phyloP scores from a whole-genome alignment of 2,113 vertebrate genomes.

The Sturnus vulgaris region DNA sequence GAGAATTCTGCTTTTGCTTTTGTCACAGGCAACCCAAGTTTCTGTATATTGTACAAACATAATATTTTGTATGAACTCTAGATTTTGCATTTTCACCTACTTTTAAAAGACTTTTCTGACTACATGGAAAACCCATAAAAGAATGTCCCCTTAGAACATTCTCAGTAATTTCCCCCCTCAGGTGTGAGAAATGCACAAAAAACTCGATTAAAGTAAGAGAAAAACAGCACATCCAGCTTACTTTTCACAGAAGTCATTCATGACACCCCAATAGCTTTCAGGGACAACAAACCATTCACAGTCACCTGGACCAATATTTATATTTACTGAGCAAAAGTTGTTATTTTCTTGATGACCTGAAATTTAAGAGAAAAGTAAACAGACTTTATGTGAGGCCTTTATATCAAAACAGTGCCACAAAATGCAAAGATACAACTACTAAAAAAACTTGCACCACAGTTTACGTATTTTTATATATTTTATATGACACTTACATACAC shows the following conservation, averaged over 20 bases:
- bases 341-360: constrained; percentile 99
- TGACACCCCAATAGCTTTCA: constrained; percentile 92
- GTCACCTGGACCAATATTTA: constrained; percentile 98
- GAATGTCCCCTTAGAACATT: neutral
- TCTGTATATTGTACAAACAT: neutral
- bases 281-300: constrained; percentile 99
- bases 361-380: constrained; percentile 27
- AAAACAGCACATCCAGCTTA: constrained; percentile 52
- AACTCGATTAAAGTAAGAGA: neutral
- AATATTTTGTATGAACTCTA: neutral
- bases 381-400: neutral
- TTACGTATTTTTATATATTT: neutral
- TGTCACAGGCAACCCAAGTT: neutral
- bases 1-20: neutral
- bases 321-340: constrained; percentile 98
- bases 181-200: neutral
- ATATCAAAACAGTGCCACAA: neutral
- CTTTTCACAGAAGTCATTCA: constrained; percentile 99
- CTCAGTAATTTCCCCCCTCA: neutral
- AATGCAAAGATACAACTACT: neutral
- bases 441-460: neutral
- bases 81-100: neutral
- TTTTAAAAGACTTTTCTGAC: neutral
- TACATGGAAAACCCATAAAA: neutral
- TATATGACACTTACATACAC: neutral